Percentiles rank a stretch among this genome's conserved stretches.
Conservation (phyloP, 2,797 vertebrate species). For the Pteronotus mesoamericanus region DNA sequence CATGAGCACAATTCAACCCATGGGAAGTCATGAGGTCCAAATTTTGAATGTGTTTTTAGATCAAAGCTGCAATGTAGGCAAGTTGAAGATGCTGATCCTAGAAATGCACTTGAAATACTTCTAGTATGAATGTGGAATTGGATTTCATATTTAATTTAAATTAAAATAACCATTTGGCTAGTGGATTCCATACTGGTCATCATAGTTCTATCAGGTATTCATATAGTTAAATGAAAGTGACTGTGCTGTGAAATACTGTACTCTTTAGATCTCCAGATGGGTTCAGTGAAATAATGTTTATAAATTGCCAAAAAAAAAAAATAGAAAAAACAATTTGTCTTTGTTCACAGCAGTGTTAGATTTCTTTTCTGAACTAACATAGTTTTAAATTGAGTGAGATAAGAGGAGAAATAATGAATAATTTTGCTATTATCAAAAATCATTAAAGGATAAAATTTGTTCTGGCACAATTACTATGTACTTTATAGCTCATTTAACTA, state of each 20-base stretch:
- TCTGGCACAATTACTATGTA: slow-evolving; percentile 1
- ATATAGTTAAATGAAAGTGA: background rate
- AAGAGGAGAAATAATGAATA: background rate
- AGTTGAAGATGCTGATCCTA: background rate
- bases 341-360: background rate
- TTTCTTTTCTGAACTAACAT: slow-evolving; percentile 19
- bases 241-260: background rate
- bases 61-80: background rate
- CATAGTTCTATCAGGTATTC: background rate
- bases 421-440: slow-evolving; percentile 34
- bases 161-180: background rate
- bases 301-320: background rate
- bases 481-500: slow-evolving; percentile 59
- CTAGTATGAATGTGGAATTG: background rate
- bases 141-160: background rate
- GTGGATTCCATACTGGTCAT: background rate
- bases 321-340: background rate
- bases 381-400: background rate
- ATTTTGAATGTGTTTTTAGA: background rate
- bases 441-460: slow-evolving; percentile 50
- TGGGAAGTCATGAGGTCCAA: background rate
- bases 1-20: background rate
- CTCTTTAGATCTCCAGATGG: background rate
- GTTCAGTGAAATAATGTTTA: background rate
- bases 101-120: background rate